Conservation (phyloP, 2,113 vertebrate genomes). For the Miniopterus natalensis region DNA sequence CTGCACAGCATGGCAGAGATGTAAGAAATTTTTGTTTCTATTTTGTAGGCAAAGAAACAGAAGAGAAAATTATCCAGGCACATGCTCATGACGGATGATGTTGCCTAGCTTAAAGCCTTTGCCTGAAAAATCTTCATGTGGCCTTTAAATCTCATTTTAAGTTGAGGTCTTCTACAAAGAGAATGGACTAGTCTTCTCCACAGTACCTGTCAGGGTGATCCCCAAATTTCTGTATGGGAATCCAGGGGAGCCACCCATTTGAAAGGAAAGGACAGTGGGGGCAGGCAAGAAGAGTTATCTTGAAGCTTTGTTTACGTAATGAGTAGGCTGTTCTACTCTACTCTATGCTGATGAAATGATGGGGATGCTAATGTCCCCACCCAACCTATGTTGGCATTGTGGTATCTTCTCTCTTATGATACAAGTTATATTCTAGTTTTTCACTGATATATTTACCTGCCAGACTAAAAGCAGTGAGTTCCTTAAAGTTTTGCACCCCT, state of each 20-base stretch:
- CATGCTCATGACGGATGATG: not conserved
- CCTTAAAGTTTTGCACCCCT: not conserved
- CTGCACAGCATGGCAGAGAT: not conserved
- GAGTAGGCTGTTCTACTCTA: not conserved
- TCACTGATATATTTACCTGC: not conserved
- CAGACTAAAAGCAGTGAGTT: not conserved
- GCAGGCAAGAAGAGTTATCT: not conserved
- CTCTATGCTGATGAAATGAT: not conserved
- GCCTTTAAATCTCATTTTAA: constrained; percentile 24
- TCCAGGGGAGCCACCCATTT: not conserved
- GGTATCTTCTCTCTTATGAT: not conserved
- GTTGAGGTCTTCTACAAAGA: not conserved
- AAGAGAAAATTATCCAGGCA: not conserved
- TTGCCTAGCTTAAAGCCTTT: not conserved
- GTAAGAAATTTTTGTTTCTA: not conserved
- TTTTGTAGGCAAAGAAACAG: not conserved
- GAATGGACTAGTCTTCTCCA: not conserved
- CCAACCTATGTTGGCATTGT: not conserved
- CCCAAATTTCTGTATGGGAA: not conserved
- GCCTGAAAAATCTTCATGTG: not conserved
- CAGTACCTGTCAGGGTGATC: not conserved
- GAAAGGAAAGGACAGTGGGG: not conserved
- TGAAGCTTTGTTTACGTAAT: not conserved
- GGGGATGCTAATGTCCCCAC: not conserved
- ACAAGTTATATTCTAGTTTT: not conserved